Base-by-base conservation (phyloP, 2,888 invertebrate genomes). In the Tanypteryx hageni region DNA sequence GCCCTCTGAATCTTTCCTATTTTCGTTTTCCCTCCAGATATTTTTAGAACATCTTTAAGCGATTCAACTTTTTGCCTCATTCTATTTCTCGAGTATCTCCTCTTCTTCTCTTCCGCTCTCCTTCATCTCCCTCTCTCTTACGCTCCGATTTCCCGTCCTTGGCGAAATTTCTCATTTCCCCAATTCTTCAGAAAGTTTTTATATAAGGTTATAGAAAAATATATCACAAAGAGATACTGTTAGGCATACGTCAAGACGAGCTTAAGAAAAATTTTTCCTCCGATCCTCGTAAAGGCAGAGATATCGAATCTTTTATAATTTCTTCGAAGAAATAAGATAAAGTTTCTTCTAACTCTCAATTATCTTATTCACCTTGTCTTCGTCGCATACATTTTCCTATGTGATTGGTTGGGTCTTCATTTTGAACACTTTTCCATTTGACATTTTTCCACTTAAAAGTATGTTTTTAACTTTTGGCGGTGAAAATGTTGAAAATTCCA, bases 181-280 rank as follows among this genome's bases (percentile, higher is more conserved):
- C 76, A 10, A 76, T 76, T 76, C 76, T 76, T 76, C 27, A 11
- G 22, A 27, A 76, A 76, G 76, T 27, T 76, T 44, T 76, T 76
- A 76, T 76, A 76, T 68, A 68, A 68, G 22, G 27, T 76, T 76
- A 76, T 10, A 76, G 27, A 76, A 76, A 76, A 76, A 76, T 76
- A 76, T 76, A 27, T 10, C 76, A 76, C 76, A 76, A 76, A 76
- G 76, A 76, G 76, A 76, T 27, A 27, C 22, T 76, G 22, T 76
- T 76, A 76, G 76, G 27, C 76, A 27, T n/a, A 22, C 76, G 27
- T 10, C 76, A 11, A 27, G 76, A 10, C 4, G 76, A 27, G 76
- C 27, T 76, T 76, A 76, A 76, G 44, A 76, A 76, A 76, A 10
- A 11, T 13, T 76, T 76, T 76, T 76, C 76, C 11, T 76, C 27